Conservation (phyloP, 2,113 vertebrate species). For the Butorides virescens region DNA sequence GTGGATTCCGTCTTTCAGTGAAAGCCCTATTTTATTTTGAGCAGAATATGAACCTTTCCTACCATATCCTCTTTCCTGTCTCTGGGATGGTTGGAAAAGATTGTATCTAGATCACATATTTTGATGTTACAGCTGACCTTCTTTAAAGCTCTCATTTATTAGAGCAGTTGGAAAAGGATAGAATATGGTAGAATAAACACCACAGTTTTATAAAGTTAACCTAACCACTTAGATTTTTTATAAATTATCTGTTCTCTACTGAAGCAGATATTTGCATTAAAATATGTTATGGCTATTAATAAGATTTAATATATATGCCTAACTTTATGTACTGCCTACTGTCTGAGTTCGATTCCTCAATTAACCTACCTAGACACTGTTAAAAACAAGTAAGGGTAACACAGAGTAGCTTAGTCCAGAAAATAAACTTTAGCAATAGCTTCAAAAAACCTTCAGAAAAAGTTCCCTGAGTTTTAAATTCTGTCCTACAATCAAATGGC, state of each 20-base stretch:
- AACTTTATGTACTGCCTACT: not conserved
- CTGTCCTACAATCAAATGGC: not conserved
- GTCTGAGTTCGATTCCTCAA: not conserved
- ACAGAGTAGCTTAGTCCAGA: not conserved
- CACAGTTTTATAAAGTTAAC: not conserved
- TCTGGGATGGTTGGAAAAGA: not conserved
- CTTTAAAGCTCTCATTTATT: not conserved
- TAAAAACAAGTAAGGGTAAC: not conserved
- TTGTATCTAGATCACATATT: not conserved
- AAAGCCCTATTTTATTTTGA: not conserved
- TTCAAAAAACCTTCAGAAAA: not conserved
- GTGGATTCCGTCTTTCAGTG: not conserved
- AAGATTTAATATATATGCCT: not conserved
- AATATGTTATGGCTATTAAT: not conserved
- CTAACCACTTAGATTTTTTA: not conserved
- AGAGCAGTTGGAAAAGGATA: not conserved
- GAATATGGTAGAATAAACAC: not conserved
- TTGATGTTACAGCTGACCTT: not conserved
- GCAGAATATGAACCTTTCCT: not conserved
- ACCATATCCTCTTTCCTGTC: not conserved
- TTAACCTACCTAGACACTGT: not conserved
- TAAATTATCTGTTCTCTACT: not conserved
- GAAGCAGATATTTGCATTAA: not conserved
- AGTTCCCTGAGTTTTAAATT: not conserved
- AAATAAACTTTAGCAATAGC: not conserved